These are phyloP conservation scores for Archegozetes longisetosus DNA, from an alignment of 1,140 invertebrate genomes.

Conservation along the genomic window DNA sequence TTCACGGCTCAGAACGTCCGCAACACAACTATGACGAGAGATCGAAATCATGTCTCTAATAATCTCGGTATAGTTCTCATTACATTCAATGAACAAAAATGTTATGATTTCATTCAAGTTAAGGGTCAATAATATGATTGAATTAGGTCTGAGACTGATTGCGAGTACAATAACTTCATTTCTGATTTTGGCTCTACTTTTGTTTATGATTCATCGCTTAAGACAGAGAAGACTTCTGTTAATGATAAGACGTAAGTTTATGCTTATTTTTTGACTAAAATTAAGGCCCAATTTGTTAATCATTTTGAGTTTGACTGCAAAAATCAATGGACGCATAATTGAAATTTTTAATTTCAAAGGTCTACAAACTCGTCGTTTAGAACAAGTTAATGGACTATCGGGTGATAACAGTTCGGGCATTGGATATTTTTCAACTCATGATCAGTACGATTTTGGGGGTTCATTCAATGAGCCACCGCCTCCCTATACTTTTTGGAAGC, in stretches of 20 bases:
- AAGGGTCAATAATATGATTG: too few relatives aligned
- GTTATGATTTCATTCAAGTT: neutral
- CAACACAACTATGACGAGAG: neutral
- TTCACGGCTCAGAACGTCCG: constrained; percentile 12
- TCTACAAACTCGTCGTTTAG: constrained; percentile 1
- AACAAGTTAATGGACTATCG: neutral
- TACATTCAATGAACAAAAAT: neutral
- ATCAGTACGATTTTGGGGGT: constrained; percentile 21
- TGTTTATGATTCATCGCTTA: constrained; percentile 33
- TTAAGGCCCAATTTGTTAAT: too few relatives aligned
- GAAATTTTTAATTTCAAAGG: neutral
- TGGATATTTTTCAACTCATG: constrained; percentile 21
- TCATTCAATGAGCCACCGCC: constrained; percentile 23
- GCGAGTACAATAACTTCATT: constrained; percentile 34
- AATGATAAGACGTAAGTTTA: constrained; percentile 21
- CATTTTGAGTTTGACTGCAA: too few relatives aligned
- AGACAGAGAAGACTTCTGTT: constrained; percentile 27
- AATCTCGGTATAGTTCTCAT: neutral
- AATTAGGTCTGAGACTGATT: constrained; percentile 30
- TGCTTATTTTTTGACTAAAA: too few relatives aligned
- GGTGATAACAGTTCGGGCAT: neutral
- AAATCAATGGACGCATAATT: too few relatives aligned
- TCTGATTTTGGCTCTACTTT: constrained; percentile 30
- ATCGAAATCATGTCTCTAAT: neutral
- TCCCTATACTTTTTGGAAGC: constrained; percentile 25